Conservation (phyloP, 2,797 vertebrate genomes). For the Melanotaenia trifasciata region DNA sequence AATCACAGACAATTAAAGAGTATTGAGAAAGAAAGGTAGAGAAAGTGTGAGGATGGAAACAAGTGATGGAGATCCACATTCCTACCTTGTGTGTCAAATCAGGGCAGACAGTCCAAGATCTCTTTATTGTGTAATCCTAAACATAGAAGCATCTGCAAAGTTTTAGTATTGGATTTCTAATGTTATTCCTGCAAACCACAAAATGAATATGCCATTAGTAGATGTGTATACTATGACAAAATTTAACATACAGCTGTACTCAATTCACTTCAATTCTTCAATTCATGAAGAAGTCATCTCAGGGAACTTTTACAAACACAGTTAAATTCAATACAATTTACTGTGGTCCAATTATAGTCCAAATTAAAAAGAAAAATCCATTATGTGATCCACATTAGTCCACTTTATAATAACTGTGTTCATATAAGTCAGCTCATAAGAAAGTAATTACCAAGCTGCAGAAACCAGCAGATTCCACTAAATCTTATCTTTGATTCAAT, state of each 20-base stretch:
- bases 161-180: background rate
- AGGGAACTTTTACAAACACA: too few relatives aligned
- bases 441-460: too few relatives aligned
- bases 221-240: background rate
- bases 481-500: too few relatives aligned
- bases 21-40: constrained; percentile 80
- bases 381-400: too few relatives aligned
- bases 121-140: constrained; percentile 20
- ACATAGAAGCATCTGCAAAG: constrained; percentile 23
- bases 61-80: constrained; percentile 33
- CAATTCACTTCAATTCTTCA: too few relatives aligned
- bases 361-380: too few relatives aligned
- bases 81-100: constrained; percentile 27
- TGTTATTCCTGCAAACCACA: background rate
- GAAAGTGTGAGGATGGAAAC: constrained; percentile 41
- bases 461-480: too few relatives aligned
- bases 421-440: too few relatives aligned
- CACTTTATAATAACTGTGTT: too few relatives aligned
- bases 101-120: constrained; percentile 22
- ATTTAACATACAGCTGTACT: background rate
- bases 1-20: constrained; percentile 85
- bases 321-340: too few relatives aligned
- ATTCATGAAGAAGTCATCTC: too few relatives aligned
- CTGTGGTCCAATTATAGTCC: too few relatives aligned
- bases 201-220: background rate